Base-by-base conservation (phyloP, 1,140 invertebrate species). In the Eubasilissa regina region DNA sequence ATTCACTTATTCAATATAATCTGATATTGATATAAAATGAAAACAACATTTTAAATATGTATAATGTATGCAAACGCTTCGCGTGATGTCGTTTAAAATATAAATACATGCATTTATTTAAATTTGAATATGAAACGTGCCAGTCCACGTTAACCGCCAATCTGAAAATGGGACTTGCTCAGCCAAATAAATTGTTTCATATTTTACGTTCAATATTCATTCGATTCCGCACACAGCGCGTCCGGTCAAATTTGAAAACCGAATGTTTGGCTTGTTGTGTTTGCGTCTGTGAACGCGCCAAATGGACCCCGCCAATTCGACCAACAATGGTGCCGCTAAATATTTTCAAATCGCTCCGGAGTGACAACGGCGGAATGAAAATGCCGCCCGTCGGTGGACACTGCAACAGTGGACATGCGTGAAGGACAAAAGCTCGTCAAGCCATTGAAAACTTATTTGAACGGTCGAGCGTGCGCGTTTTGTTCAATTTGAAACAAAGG, bases 101-200 rank as follows among this genome's bases (percentile, higher is more conserved):
- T 25, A 35, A 68, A 68, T n/a, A 44, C 15, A 68, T 17, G 43
- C 4, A 64, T 64, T 64, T 64, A 64, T 64, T 64, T 25, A 64
- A 64, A 58, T 9, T 64, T 64, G 21, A 64, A 43, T 13, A n/a
- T 25, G 60, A 21, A 64, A 64, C 60, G 60, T 64, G 35, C 25
- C 19, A n/a, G 60, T 25, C 60, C 19, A 43, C 13, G 25, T 43
- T 15, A 15, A 70, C 66, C 66, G 45, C 66, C 4, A 70, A 10
- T 48, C 17, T 9, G 9, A 53, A 73, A 73, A 73, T 55, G 25
- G 12, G 53, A 73, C 70, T n/a, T 56, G 70, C 35, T 13, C 48
- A 73, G 21, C 53, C 70, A 25, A 73, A 73, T 73, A 73, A 73
- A 73, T 73, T 73, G 70, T 76, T 76, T 76, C 56, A 76, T 76